Evolutionary conservation across 2,797 vertebrate genomes (phyloP).

Genomic region (Tenualosa ilisha): DNA sequence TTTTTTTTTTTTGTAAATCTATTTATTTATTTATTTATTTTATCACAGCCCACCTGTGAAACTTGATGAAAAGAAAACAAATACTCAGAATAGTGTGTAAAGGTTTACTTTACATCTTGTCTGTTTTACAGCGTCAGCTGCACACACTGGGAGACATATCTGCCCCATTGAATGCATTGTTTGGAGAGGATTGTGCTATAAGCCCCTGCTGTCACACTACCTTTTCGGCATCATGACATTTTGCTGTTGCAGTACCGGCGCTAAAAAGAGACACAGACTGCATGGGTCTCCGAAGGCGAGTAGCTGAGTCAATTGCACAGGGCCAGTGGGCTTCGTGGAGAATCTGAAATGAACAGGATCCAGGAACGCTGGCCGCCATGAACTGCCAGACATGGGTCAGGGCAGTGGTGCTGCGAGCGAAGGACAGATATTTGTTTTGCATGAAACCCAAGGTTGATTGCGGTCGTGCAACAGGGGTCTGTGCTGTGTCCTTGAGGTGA

Average conservation of each 20-base stretch:
- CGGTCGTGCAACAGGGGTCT: slow-evolving; percentile 37
- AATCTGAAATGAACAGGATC: slow-evolving; percentile 44
- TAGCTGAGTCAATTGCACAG: slow-evolving; percentile 43
- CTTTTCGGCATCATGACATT: not conserved
- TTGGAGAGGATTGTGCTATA: not conserved
- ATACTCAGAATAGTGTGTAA: not conserved
- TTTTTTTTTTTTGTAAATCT: not conserved
- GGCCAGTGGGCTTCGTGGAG: slow-evolving; percentile 42
- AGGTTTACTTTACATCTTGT: not conserved
- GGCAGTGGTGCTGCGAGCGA: slow-evolving; percentile 31
- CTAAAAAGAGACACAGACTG: not conserved
- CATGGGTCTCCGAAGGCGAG: not conserved
- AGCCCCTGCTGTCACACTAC: not conserved
- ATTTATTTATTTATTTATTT: too few species aligned
- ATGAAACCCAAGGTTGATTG: slow-evolving; percentile 46
- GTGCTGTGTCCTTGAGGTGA: slow-evolving; percentile 37
- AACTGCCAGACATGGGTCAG: slow-evolving; percentile 46
- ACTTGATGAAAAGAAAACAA: not conserved
- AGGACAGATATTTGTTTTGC: slow-evolving; percentile 49
- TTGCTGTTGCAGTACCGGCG: not conserved
- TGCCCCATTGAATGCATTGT: slow-evolving; percentile 1
- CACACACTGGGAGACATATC: not conserved
- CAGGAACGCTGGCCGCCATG: slow-evolving; percentile 32
- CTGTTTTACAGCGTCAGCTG: not conserved
- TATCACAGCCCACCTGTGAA: not conserved